Percentiles rank a stretch among this genome's conserved stretches.
Evolutionary conservation across 2,797 vertebrate species (phyloP).

Genomic region (Poeciliopsis gracilis): DNA sequence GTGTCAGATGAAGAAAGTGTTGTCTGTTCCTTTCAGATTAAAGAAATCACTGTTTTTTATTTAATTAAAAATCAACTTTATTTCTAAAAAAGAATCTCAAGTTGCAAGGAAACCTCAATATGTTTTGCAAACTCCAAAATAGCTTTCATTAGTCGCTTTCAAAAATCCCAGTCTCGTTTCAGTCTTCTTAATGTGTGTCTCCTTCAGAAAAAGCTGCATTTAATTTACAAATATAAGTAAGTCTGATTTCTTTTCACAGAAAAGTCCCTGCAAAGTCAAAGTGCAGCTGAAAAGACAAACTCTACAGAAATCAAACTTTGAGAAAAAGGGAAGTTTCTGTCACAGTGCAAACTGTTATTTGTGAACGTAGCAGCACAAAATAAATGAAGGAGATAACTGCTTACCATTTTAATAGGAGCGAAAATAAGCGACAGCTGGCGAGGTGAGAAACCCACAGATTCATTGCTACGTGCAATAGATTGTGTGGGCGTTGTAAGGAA

Average conservation of each 20-base stretch:
- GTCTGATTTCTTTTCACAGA: slow-evolving; percentile 20
- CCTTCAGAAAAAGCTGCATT: slow-evolving; percentile 29
- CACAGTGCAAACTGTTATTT: slow-evolving; percentile 11
- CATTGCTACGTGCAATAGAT: slow-evolving; percentile 29
- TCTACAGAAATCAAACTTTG: slow-evolving; percentile 36
- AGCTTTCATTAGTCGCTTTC: slow-evolving; percentile 1
- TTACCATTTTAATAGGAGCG: slow-evolving; percentile 28
- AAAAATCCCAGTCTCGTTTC: slow-evolving; percentile 20
- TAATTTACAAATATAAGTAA: slow-evolving; percentile 2
- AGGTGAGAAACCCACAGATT: slow-evolving; percentile 27
- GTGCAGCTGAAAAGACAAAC: slow-evolving; percentile 3
- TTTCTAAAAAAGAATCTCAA: slow-evolving; percentile 13
- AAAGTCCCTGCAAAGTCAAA: slow-evolving; percentile 17
- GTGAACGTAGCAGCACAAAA: slow-evolving; percentile 33
- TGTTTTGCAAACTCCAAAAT: slow-evolving; percentile 33
- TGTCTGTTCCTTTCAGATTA: not conserved
- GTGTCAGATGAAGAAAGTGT: not conserved
- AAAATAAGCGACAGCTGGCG: slow-evolving; percentile 36
- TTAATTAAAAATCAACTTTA: slow-evolving; percentile 16
- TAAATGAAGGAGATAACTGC: slow-evolving; percentile 33
- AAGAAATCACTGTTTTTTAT: slow-evolving; percentile 9
- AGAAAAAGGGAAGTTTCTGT: slow-evolving; percentile 9
- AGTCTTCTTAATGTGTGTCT: slow-evolving; percentile 41
- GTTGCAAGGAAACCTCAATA: slow-evolving; percentile 16
- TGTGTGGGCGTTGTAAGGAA: slow-evolving; percentile 12